phyloP scores from a whole-genome alignment of 2,797 vertebrate species.

The Lindbergichthys nudifrons region DNA sequence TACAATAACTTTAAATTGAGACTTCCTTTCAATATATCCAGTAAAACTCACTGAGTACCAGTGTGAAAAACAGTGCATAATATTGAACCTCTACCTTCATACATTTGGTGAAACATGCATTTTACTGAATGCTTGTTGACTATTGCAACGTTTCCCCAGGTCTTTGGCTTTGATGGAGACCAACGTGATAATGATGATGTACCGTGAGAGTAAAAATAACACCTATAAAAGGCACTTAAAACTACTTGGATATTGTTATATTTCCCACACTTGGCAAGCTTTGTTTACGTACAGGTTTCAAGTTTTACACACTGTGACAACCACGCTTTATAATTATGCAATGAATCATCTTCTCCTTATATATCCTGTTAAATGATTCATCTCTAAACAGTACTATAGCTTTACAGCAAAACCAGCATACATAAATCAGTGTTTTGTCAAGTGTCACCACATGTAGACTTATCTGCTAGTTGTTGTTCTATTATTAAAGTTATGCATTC shows the following conservation, averaged over 20 bases:
- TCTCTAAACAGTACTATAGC: slow-evolving; percentile 26
- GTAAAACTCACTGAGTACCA: slow-evolving; percentile 36
- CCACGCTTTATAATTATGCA: slow-evolving; percentile 37
- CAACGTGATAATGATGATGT: slow-evolving; percentile 11
- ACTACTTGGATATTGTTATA: slow-evolving; percentile 61
- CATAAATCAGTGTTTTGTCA: slow-evolving; percentile 28
- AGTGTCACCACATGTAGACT: slow-evolving; percentile 6
- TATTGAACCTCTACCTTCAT: slow-evolving; percentile 55
- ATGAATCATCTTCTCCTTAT: slow-evolving; percentile 28
- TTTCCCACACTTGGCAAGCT: slow-evolving; percentile 48
- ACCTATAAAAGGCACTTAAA: slow-evolving; percentile 79
- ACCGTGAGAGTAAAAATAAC: slow-evolving; percentile 36
- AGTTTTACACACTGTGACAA: slow-evolving; percentile 47
- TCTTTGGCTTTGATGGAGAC: slow-evolving; percentile 72
- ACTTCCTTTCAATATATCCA: slow-evolving; percentile 22
- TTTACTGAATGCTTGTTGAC: slow-evolving; percentile 46
- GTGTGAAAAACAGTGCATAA: slow-evolving; percentile 72
- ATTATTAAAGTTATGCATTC: slow-evolving; percentile 25
- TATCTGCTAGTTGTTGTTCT: slow-evolving; percentile 2
- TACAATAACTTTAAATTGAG: slow-evolving; percentile 24
- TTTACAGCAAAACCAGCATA: slow-evolving; percentile 39
- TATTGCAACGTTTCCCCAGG: slow-evolving; percentile 68
- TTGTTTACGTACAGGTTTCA: slow-evolving; percentile 46
- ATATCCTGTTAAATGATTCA: slow-evolving; percentile 31
- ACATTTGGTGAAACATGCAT: slow-evolving; percentile 65